Percentiles rank a stretch among this genome's conserved stretches.
phyloP scores from a whole-genome alignment of 2,888 invertebrate genomes.

The Allolobophora icterica region DNA sequence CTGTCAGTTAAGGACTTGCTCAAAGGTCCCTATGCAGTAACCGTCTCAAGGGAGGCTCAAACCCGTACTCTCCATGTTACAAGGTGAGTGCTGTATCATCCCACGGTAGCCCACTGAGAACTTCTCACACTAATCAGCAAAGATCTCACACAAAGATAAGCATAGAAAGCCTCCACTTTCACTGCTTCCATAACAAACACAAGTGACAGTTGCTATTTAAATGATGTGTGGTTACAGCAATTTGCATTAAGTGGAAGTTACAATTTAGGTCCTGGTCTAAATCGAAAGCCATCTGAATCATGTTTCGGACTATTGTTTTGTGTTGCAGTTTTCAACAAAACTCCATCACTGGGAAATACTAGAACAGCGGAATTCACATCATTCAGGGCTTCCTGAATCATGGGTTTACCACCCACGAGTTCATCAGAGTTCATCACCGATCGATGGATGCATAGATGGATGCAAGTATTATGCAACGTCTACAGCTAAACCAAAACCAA shows the following conservation, averaged over 20 bases:
- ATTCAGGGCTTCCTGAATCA: neutral
- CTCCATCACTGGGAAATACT: neutral
- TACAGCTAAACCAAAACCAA: neutral
- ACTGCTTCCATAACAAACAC: neutral
- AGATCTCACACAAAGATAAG: too few species aligned
- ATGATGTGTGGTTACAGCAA: neutral
- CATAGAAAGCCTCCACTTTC: neutral
- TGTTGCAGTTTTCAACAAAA: neutral
- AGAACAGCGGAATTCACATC: neutral
- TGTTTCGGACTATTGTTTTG: neutral
- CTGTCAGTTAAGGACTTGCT: too few species aligned
- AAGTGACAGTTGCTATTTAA: neutral
- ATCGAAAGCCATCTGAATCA: neutral
- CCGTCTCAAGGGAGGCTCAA: too few species aligned
- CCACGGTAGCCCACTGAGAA: neutral
- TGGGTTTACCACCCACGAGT: neutral
- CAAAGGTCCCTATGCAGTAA: too few species aligned
- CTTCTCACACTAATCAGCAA: neutral
- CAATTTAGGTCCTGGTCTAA: neutral
- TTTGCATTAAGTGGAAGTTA: slow-evolving; percentile 5
- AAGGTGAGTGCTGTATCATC: too few species aligned
- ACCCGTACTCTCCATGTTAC: too few species aligned
- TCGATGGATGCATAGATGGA: neutral
- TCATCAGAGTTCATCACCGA: too few species aligned
- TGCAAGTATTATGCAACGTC: neutral